Percentiles rank a stretch among this genome's conserved stretches.
Conservation (phyloP, 2,888 invertebrate species). For the Acanthosepion pharaonis region DNA sequence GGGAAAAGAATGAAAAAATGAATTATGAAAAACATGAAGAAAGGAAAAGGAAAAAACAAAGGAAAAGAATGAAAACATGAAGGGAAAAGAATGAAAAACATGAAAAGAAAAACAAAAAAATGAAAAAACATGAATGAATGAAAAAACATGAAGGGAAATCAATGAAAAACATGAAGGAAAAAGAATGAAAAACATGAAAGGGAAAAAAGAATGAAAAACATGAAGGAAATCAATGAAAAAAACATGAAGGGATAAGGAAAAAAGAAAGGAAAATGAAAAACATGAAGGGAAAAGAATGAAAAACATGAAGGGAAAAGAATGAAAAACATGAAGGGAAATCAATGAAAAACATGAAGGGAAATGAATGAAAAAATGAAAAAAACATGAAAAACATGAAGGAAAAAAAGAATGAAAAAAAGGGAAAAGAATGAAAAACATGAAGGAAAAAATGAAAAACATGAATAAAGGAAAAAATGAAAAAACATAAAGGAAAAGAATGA, state of each 20-base stretch:
- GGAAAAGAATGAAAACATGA: no score
- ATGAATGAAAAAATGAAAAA: background rate
- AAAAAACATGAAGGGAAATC: background rate
- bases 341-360: background rate
- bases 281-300: no score
- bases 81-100: no score
- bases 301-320: no score
- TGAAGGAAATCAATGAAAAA: background rate
- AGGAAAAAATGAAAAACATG: no score
- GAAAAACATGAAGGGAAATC: background rate
- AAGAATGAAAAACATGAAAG: no score
- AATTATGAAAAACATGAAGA: background rate
- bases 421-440: background rate
- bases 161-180: background rate
- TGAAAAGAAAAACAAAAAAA: background rate
- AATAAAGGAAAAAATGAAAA: background rate
- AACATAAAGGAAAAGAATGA: background rate
- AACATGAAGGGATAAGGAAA: background rate
- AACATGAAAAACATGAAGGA: no score
- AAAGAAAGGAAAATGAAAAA: no score
- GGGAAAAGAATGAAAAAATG: background rate
- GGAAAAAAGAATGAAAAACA: no score
- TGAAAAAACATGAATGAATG: no score
- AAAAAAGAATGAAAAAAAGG: background rate
- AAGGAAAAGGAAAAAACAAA: no score